A percentile compares a stretch with the other conserved stretches of the same genome.
Evolutionary conservation across 1,140 invertebrate genomes (phyloP).

Genomic region (Drosophila neocordata): DNA sequence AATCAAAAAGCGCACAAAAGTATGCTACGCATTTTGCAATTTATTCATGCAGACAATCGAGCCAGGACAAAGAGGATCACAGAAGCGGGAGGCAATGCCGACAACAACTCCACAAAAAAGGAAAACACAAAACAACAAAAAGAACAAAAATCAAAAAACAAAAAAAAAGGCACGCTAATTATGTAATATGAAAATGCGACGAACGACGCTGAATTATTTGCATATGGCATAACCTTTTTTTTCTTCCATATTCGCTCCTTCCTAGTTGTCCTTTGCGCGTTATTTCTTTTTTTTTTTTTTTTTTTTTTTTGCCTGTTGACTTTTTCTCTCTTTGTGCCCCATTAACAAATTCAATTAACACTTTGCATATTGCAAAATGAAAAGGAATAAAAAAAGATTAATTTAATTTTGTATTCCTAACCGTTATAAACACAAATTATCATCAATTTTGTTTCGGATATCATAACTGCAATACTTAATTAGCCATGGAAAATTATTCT

Average conservation of each 20-base stretch:
- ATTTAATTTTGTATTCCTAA: constrained; percentile 6
- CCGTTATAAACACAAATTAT: constrained; percentile 2
- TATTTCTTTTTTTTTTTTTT: background rate
- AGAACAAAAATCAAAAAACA: constrained; percentile 19
- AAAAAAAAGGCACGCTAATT: constrained; percentile 56
- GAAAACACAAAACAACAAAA: constrained; percentile 25
- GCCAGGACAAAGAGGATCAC: background rate
- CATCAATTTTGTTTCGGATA: background rate
- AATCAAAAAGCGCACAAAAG: constrained; percentile 79
- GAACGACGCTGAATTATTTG: constrained; percentile 70
- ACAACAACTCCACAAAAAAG: background rate
- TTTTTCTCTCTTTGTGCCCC: constrained; percentile 30
- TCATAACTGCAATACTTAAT: background rate
- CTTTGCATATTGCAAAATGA: constrained; percentile 45
- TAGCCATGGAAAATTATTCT: background rate
- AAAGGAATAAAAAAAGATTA: constrained; percentile 1
- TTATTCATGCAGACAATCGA: constrained; percentile 58
- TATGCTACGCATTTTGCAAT: constrained; percentile 78
- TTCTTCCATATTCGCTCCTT: constrained; percentile 15
- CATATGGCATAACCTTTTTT: constrained; percentile 71
- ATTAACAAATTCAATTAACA: constrained; percentile 75
- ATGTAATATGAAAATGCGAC: constrained; percentile 80
- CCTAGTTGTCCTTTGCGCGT: constrained; percentile 1
- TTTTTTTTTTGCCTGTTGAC: no score
- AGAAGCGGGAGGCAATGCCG: no score